Evolutionary conservation across 2,113 vertebrate genomes (phyloP), one percentile per base, ranked within the genome.

Genomic region (Corythaixoides concolor): DNA sequence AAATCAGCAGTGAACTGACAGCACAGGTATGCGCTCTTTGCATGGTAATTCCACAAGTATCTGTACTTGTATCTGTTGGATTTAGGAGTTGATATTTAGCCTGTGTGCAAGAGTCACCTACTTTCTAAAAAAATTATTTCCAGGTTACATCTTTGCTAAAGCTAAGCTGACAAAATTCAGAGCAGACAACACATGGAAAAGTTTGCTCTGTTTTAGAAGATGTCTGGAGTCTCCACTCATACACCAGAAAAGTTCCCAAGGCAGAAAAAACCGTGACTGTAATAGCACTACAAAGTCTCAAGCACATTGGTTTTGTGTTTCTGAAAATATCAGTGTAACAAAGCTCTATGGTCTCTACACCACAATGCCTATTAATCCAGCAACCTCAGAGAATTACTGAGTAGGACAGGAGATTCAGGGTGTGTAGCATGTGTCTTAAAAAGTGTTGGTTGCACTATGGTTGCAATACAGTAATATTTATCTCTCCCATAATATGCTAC

Each of bases 351-450:
- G 24, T 23, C 18, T 59, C 47, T 33, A 18, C 15, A 56, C 52
- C n/a, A 52, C 0, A 0, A 21, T 7, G 12, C 13, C 32, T 35
- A 4, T 22, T n/a, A 5, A 27, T 50, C 37, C 17, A 75, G 69
- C 45, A 76, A n/a, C 17, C 15, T 49, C 64, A 43, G n/a, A 78
- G 58, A 49, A 43, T 10, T 30, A 26, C 19, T 4, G n/a, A 68
- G n/a, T 21, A 28, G n/a, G 45, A 62, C 64, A 86, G 47, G 9
- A 56, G 18, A 53, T 60, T 27, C 66, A 67, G 23, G 24, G 14
- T 32, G 5, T 6, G 1, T 14, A 35, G 10, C 7, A 8, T 13
- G 16, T 7, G 11, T 19, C 55, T 81, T 72, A 5, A 43, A 53
- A 16, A 84, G 43, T 5, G 6, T 13, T 58, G 41, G 28, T 39